Percentiles rank a stretch among this genome's conserved stretches.
Conservation (phyloP, 2,888 invertebrate genomes). For the Rhamnusium bicolor region DNA sequence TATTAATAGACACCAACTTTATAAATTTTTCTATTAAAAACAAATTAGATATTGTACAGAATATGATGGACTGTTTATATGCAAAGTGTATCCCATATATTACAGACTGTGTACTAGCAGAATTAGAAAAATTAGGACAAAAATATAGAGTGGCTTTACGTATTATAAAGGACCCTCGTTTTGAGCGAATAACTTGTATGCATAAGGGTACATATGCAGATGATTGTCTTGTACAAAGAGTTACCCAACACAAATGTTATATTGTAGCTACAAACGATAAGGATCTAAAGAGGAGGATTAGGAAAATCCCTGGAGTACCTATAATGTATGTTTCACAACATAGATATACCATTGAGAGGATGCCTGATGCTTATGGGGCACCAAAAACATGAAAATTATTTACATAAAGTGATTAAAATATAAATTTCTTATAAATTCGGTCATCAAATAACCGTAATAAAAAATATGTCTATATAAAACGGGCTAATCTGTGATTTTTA, state of each 20-base stretch:
- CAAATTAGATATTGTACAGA: conserved; percentile 95
- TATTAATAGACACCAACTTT: conserved; percentile 98
- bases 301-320: conserved; percentile 99
- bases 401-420: not conserved
- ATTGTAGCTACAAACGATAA: conserved; percentile 99
- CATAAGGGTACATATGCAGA: conserved; percentile 99
- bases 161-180: conserved; percentile 94
- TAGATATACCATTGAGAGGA: conserved; percentile 95
- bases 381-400: conserved; percentile 74
- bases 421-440: too few relatives aligned
- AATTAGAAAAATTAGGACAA: conserved; percentile 96
- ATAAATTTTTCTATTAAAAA: conserved; percentile 98
- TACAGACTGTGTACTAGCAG: conserved; percentile 98
- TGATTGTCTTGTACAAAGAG: conserved; percentile 96
- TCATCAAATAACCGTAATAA: too few relatives aligned
- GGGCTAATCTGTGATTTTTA: too few relatives aligned
- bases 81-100: conserved; percentile 99
- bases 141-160: conserved; percentile 96
- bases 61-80: conserved; percentile 99
- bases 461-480: too few relatives aligned
- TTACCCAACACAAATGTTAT: conserved; percentile 99
- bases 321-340: conserved; percentile 97
- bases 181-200: conserved; percentile 92
- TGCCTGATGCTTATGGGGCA: conserved; percentile 99
- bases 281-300: conserved; percentile 93